phyloP scores from a whole-genome alignment of 2,888 invertebrate genomes.

The Tribolium freemani region DNA sequence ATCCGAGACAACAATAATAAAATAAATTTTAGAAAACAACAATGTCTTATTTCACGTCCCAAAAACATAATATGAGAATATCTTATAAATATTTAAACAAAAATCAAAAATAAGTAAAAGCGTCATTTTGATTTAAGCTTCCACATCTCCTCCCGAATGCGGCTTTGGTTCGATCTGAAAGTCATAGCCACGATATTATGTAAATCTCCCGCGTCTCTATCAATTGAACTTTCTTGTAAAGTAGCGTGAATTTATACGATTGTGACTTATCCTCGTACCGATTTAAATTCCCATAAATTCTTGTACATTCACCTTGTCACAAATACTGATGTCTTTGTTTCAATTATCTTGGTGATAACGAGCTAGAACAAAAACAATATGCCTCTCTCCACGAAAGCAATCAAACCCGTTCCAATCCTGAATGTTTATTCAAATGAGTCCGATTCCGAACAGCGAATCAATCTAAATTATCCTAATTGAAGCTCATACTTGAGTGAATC shows the following conservation, averaged over 20 bases:
- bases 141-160: not conserved
- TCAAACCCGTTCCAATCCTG: slow-evolving; percentile 22
- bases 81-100: slow-evolving; percentile 17
- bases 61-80: not conserved
- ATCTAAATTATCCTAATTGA: slow-evolving; percentile 52
- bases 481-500: slow-evolving; percentile 42
- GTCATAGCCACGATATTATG: slow-evolving; percentile 42
- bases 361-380: slow-evolving; percentile 6
- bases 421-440: slow-evolving; percentile 36
- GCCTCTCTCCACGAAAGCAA: slow-evolving; percentile 6
- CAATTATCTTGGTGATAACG: slow-evolving; percentile 43
- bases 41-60: slow-evolving; percentile 9
- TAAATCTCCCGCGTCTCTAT: slow-evolving; percentile 44
- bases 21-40: slow-evolving; percentile 19
- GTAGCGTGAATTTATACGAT: slow-evolving; percentile 55
- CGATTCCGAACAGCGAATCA: slow-evolving; percentile 46
- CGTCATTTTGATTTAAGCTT: not conserved
- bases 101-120: not conserved
- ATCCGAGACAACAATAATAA: slow-evolving; percentile 17
- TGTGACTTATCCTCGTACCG: slow-evolving; percentile 61
- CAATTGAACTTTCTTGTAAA: slow-evolving; percentile 50
- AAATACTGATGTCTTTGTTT: slow-evolving; percentile 64
- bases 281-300: slow-evolving; percentile 60
- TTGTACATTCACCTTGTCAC: slow-evolving; percentile 62
- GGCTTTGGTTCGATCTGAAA: slow-evolving; percentile 37